These are phyloP conservation scores for Neocrepidodera transversa DNA, from an alignment of 2,888 invertebrate genomes.

Conservation along the genomic window DNA sequence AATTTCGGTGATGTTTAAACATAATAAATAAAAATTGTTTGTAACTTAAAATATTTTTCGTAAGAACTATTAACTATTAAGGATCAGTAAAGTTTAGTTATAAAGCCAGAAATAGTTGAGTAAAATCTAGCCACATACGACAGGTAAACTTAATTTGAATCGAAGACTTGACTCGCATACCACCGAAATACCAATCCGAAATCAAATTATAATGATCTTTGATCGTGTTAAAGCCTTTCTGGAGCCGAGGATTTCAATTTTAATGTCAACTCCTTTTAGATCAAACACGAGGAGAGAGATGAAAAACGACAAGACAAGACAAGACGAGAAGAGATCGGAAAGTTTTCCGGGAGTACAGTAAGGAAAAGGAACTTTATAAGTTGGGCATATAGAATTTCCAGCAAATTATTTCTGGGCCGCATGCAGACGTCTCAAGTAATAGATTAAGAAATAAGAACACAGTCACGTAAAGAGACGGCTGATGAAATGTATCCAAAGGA, in stretches of 20 bases:
- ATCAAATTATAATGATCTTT: constrained; percentile 59
- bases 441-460: constrained; percentile 56
- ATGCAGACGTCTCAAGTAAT: constrained; percentile 57
- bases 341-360: constrained; percentile 18
- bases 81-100: too few relatives aligned
- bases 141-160: constrained; percentile 32
- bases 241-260: constrained; percentile 60
- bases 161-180: constrained; percentile 12
- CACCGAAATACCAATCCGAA: constrained; percentile 46
- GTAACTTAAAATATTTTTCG: too few relatives aligned
- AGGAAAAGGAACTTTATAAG: constrained; percentile 54
- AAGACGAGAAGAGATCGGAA: constrained; percentile 31
- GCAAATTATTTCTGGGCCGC: constrained; percentile 58
- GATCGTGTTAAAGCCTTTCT: constrained; percentile 59
- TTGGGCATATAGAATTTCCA: constrained; percentile 60
- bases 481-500: constrained; percentile 50
- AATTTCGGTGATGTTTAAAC: too few relatives aligned
- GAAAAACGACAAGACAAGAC: constrained; percentile 13
- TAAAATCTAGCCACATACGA: constrained; percentile 14
- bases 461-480: constrained; percentile 53
- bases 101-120: background rate
- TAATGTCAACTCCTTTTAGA: constrained; percentile 62
- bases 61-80: too few relatives aligned
- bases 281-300: constrained; percentile 60
- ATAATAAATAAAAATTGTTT: too few relatives aligned